phyloP scores from a whole-genome alignment of 2,113 vertebrate species.

The Alligator sinensis region DNA sequence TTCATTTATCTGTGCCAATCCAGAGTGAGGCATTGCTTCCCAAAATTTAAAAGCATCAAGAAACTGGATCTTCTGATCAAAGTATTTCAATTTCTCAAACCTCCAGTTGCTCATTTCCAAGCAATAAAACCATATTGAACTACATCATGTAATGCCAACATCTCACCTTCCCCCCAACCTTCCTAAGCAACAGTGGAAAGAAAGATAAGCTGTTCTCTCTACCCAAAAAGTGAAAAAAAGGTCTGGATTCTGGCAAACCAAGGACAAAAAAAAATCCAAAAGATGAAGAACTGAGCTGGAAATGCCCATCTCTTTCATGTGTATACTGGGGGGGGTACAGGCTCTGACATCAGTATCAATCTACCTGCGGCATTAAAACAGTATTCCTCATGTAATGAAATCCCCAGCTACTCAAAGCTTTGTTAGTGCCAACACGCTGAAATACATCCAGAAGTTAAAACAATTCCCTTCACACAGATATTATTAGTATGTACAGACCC shows the following conservation, averaged over 20 bases:
- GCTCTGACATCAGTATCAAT: background rate
- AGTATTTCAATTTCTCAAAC: background rate
- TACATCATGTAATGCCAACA: background rate
- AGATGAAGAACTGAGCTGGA: background rate
- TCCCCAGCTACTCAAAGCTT: background rate
- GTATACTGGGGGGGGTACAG: background rate
- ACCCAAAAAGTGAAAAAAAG: background rate
- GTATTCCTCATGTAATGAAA: background rate
- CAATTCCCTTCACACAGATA: background rate
- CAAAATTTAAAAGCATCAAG: background rate
- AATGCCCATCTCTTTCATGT: background rate
- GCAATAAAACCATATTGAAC: background rate
- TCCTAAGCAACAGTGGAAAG: fast-evolving
- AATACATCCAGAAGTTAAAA: background rate
- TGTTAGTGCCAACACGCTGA: background rate
- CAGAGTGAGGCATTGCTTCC: background rate
- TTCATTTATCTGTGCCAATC: fast-evolving
- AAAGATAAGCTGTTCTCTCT: fast-evolving
- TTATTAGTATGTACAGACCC: fast-evolving
- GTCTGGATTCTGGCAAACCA: background rate
- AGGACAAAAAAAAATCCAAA: background rate
- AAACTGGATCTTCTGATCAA: background rate
- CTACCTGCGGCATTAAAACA: background rate
- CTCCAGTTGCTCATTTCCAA: background rate
- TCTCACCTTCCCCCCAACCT: background rate